Percentiles rank a stretch among this genome's conserved stretches.
phyloP scores from a whole-genome alignment of 2,888 invertebrate genomes.

The Ethmia dodecea region DNA sequence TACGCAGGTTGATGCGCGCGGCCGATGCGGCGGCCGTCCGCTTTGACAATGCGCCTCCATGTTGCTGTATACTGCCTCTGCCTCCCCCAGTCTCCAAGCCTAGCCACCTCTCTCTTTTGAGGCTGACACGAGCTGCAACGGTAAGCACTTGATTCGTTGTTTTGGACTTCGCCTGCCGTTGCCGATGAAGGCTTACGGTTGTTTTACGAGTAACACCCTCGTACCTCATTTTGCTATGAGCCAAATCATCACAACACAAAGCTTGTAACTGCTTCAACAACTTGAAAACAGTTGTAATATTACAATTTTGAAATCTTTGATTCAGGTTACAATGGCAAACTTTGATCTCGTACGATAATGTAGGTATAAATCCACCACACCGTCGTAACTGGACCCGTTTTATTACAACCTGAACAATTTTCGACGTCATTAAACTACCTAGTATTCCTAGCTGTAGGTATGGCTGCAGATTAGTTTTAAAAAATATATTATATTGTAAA shows the following conservation, averaged over 20 bases:
- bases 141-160: slow-evolving; percentile 32
- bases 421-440: slow-evolving; percentile 20
- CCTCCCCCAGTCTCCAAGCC: slow-evolving; percentile 59
- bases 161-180: slow-evolving; percentile 8
- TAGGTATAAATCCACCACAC: slow-evolving; percentile 16
- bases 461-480: too few species aligned
- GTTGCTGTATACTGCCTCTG: slow-evolving; percentile 40
- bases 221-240: too few species aligned
- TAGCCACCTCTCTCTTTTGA: slow-evolving; percentile 75
- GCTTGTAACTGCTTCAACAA: too few species aligned
- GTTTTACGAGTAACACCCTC: slow-evolving; percentile 11
- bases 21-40: slow-evolving; percentile 64
- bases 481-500: too few species aligned
- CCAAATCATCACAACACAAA: too few species aligned
- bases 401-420: slow-evolving; percentile 27
- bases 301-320: background rate
- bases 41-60: slow-evolving; percentile 66
- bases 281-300: too few species aligned
- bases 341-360: background rate
- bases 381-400: slow-evolving; percentile 21
- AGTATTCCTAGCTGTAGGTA: too few species aligned
- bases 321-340: background rate
- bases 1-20: slow-evolving; percentile 56
- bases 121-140: slow-evolving; percentile 41
- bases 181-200: slow-evolving; percentile 9